Base-by-base conservation (phyloP, 2,888 invertebrate species). In the Noctua fimbriata region DNA sequence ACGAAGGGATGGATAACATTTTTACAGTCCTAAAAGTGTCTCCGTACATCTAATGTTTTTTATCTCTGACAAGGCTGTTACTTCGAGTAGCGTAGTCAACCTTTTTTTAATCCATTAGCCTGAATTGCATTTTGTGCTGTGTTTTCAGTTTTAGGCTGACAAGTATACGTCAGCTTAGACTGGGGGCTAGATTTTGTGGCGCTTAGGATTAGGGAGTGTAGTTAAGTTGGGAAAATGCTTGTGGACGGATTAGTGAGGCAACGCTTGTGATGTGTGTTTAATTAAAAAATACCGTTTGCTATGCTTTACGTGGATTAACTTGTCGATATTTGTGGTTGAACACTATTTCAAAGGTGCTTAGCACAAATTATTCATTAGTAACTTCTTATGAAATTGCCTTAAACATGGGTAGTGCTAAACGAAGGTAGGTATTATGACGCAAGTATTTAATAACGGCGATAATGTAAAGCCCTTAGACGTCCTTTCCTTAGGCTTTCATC, bases 31-130 rank as follows among this genome's bases (percentile, higher is more conserved):
- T 77, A 5, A 70, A 81, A 58, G 47, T 79, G 69, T 76, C 74
- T 67, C 74, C 74, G 63, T 81, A 84, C 52, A 73, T 82, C 69
- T 83, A 83, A 82, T 73, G 78, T 76, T 82, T 83, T 89, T 86
- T 87, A 80, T 83, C 76, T 82, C 70, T 80, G 78, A 73, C 83
- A 75, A 55, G 58, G 79, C 55, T 75, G 84, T 83, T 79, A 85
- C 84, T 78, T 73, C 76, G 76, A 86, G 86, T 74, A 66, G 65
- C 28, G 73, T 66, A 67, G 18, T 71, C 7, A 73, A 58, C 65
- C 65, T 67, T 83, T 86, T 88, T 89, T 86, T 82, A 85, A 87
- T 87, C 88, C 89, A 90, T 90, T 89, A 90, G 69, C 78, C 60
- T 78, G 69, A 76, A 85, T 86, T 86, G 84, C 86, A 85, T 71